Conservation (phyloP, 2,113 vertebrate genomes). For the Crocuta crocuta region DNA sequence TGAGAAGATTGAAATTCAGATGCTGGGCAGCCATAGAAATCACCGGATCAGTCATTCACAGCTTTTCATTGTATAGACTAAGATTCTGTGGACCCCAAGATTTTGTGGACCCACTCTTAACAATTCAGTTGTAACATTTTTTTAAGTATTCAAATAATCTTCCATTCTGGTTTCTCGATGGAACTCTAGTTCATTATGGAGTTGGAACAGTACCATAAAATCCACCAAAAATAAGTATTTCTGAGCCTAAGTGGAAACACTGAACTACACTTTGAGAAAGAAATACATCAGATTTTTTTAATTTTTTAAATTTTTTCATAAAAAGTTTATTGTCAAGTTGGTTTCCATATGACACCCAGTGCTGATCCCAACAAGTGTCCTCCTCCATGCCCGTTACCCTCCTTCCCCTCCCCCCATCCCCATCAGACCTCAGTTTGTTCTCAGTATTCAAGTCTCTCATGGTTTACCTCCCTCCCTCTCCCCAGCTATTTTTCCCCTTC, state of each 20-base stretch:
- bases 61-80: not conserved
- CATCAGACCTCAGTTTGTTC: too few relatives aligned
- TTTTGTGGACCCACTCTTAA: not conserved
- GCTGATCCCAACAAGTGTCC: too few relatives aligned
- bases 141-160: not conserved
- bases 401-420: too few relatives aligned
- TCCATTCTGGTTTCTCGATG: not conserved
- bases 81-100: not conserved
- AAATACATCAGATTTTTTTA: not conserved
- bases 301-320: too few relatives aligned
- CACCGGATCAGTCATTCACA: not conserved
- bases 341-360: too few relatives aligned
- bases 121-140: not conserved
- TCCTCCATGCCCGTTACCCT: too few relatives aligned
- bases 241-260: not conserved
- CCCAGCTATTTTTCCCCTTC: too few relatives aligned
- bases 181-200: not conserved
- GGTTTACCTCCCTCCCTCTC: too few relatives aligned
- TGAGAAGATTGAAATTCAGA: not conserved
- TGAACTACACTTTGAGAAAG: not conserved
- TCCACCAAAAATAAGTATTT: not conserved
- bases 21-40: not conserved
- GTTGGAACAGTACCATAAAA: not conserved
- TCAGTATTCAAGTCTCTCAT: too few relatives aligned
- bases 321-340: too few relatives aligned